Evolutionary conservation across 2,888 invertebrate genomes (phyloP), one percentile per base, ranked within the genome.

Genomic region (Sminthurinus aureus): DNA sequence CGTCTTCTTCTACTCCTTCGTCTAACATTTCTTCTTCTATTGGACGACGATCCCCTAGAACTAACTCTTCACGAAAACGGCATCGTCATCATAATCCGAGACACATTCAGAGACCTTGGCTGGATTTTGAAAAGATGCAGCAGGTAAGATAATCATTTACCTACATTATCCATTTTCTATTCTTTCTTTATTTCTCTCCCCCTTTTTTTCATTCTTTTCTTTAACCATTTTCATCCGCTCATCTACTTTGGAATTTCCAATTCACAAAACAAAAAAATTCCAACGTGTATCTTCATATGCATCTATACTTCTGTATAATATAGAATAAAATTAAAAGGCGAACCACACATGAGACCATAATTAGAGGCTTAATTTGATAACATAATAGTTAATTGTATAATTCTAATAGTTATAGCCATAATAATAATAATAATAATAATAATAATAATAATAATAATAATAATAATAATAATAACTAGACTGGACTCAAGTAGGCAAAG

Each of bases 101-200:
- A 85, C 94, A 95, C 91, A 92, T 94, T 88, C 94, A 94, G 90
- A 93, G 97, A 90, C 97, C 97, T 88, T 96, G 96, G 91, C 93
- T 97, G 90, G 97, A 97, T 92, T 97, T 97, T 91, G 97, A 97
- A 91, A 97, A 97, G 92, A 97, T 97, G 97, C 97, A 97, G 92
- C 96, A 96, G 94, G 96, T 96, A 92, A 96, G 94, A 96, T 96
- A 92, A 92, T 71, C 71, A 24, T 71, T 58, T 58, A 2, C 9
- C 9, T 18, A 15, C 58, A 12, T 74, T 38, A 51, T n/a, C 3
- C 38, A 38, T 38, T 38, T 74, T 24, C 74, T 38, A 69, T 38
- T 13, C 26, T 4, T 71, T 26, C 26, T 71, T 9, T 71, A 24
- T 26, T 22, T 71, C 24, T 71, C 26, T 71, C 26, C 71, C 71